Base-by-base conservation (phyloP, 2,888 invertebrate species). In the Lingula anatina region DNA sequence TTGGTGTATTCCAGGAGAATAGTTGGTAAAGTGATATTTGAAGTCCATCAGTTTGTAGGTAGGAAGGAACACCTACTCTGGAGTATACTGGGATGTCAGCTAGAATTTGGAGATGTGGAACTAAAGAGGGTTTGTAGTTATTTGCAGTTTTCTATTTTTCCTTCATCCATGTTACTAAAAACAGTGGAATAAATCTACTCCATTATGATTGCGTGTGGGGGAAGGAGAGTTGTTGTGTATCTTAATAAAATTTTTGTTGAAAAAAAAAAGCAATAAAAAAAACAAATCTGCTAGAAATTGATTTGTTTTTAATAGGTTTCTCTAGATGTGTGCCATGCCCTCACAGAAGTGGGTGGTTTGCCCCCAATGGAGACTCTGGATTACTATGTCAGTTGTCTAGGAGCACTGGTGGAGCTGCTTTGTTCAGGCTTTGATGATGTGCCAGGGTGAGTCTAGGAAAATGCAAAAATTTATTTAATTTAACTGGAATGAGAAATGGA, bases 111-210 rank as follows among this genome's bases (percentile, higher is more conserved):
- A 26, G 64, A 66, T 53, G 49, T 63, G 3, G 47, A 52, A 3
- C 49, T 67, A 21, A 68, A 67, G 56, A 56, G 57, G 28, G 67
- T 69, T 45, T 56, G 60, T 57, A n/a, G 15, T n/a, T n/a, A 20
- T 38, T 18, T 44, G 27, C 12, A 35, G 12, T 41, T n/a, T 15
- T 28, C 5, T 3, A 20, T 15, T n/a, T n/a, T n/a, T n/a, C n/a
- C n/a, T n/a, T n/a, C n/a, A n/a, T n/a, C n/a, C n/a, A n/a, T n/a
- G n/a, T n/a, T n/a, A n/a, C n/a, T n/a, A n/a, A n/a, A n/a, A n/a
- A n/a, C n/a, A n/a, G n/a, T n/a, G n/a, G n/a, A n/a, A n/a, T n/a
- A n/a, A n/a, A n/a, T n/a, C n/a, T n/a, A n/a, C n/a, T n/a, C n/a
- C n/a, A n/a, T n/a, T n/a, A n/a, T n/a, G n/a, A n/a, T n/a, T n/a